Evolutionary conservation across 2,113 vertebrate genomes (phyloP).

Genomic region (Alethe diademata): DNA sequence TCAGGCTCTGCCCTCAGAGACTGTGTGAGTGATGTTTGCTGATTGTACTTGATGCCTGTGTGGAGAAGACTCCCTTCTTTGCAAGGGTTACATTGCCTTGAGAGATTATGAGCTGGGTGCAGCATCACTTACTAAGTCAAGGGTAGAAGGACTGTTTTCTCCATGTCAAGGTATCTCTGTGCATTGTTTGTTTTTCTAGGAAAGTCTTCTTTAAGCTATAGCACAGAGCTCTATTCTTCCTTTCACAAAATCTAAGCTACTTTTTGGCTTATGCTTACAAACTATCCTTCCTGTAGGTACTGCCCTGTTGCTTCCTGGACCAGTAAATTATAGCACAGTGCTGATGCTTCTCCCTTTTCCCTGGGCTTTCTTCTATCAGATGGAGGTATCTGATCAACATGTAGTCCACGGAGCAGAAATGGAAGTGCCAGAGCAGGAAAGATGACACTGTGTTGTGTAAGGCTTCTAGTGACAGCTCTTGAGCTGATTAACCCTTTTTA

Average conservation of each 20-base stretch:
- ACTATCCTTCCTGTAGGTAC: background rate
- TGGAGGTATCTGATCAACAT: background rate
- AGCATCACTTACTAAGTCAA: background rate
- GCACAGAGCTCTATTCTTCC: background rate
- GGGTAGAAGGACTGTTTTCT: background rate
- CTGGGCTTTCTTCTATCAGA: background rate
- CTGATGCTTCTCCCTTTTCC: background rate
- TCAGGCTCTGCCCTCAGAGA: background rate
- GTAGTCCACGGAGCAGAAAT: background rate
- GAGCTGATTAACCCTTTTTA: background rate
- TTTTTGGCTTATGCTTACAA: background rate
- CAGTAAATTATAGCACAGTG: background rate
- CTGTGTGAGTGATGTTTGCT: background rate
- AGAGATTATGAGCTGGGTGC: background rate
- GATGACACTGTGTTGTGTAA: fast-evolving
- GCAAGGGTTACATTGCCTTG: background rate
- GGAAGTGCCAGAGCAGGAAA: background rate
- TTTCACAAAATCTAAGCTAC: background rate
- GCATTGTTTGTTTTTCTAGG: background rate
- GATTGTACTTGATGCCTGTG: background rate
- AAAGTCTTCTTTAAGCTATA: background rate
- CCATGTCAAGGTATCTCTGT: no score
- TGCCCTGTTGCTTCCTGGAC: background rate
- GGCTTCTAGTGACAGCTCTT: background rate
- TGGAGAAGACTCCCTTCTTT: background rate